Percentiles rank a stretch among this genome's conserved stretches.
These are phyloP conservation scores for Coptotermes formosanus DNA, from an alignment of 1,140 invertebrate species.

Conservation along the genomic window DNA sequence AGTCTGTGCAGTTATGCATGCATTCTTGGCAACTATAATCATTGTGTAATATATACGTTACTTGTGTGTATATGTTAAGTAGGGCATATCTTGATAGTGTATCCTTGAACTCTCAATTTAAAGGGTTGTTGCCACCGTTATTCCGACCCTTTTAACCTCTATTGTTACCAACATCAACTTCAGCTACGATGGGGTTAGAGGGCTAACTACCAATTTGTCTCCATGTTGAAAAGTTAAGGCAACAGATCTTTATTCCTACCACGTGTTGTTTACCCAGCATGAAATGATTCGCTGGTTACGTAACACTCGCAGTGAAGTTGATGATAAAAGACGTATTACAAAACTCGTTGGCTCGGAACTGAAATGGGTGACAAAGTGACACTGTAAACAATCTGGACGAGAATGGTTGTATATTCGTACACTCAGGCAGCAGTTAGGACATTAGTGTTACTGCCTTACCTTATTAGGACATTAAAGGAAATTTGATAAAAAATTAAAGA, in stretches of 20 bases:
- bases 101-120: slow-evolving; percentile 14
- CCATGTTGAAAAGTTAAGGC: not conserved
- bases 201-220: slow-evolving; percentile 11
- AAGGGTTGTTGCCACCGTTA: slow-evolving; percentile 4
- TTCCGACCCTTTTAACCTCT: slow-evolving; percentile 6
- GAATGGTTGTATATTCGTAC: too few species aligned
- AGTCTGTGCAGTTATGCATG: too few species aligned
- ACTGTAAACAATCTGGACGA: too few species aligned
- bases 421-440: too few species aligned
- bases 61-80: not conserved
- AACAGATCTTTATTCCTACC: not conserved
- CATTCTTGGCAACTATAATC: too few species aligned
- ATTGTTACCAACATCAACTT: not conserved
- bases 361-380: too few species aligned
- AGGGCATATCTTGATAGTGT: not conserved
- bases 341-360: not conserved
- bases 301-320: not conserved
- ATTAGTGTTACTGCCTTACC: too few species aligned
- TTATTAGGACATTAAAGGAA: too few species aligned
- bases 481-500: too few species aligned
- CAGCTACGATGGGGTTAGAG: not conserved
- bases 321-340: not conserved
- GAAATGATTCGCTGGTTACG: not conserved
- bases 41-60: not conserved
- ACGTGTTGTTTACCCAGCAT: not conserved